Base-by-base conservation (phyloP, 2,888 invertebrate species). In the Eristalinus sepulchralis region DNA sequence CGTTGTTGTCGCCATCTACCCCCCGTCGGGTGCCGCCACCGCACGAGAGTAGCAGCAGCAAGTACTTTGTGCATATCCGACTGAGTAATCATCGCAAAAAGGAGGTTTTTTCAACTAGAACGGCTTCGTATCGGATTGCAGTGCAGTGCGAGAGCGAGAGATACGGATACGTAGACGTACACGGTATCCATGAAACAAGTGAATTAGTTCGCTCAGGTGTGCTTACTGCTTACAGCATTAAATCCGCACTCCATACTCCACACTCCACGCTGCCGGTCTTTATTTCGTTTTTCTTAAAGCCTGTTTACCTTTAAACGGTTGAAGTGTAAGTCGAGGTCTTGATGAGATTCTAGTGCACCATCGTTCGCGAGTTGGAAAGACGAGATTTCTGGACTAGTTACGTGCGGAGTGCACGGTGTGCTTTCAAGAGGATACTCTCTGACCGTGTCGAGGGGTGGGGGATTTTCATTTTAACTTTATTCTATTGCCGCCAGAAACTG, bases 131-230 rank as follows among this genome's bases (percentile, higher is more conserved):
- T 86, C 86, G 75, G 75, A 86, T 86, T 86, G 75, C 86, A 86
- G 73, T 47, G 47, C 47, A 47, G 47, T 47, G 47, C n/a, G 47
- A 47, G 47, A n/a, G 47, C n/a, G 57, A 77, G 47, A 83, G 66
- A 78, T 70, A 78, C 71, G 33, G 11, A 24, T 20, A 20, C 31
- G 67, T 27, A 62, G 63, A 81, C 67, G 11, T 6, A 33, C 22
- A 55, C 57, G 34, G 34, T 34, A 20, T 81, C 64, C 73, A 83
- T 66, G 75, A 27, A 86, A 79, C 86, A 83, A 86, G 86, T 86
- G 86, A 86, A 83, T 86, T 83, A 86, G 86, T 86, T 82, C 86
- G 75, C 71, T 86, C 86, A 86, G 86, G 86, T 86, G 86, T 86
- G 86, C 78, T 79, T 73, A 86, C 83, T 86, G 86, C 78, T 79